A percentile compares a stretch with the other conserved stretches of the same genome.
These are phyloP conservation scores for Lordiphosa collinella DNA, from an alignment of 1,140 invertebrate species.

Conservation along the genomic window DNA sequence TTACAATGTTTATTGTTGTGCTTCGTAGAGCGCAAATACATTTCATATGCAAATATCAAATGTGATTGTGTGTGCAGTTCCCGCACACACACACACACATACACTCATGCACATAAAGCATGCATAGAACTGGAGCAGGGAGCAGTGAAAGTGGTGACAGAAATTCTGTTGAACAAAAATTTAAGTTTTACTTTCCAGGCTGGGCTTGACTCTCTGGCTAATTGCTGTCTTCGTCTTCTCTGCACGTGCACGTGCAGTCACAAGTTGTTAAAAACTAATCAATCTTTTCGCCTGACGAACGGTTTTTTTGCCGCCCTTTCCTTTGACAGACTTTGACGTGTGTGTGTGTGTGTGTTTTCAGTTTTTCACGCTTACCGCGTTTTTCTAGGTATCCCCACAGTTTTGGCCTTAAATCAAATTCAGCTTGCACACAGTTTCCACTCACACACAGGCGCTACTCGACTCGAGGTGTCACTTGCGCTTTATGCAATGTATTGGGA, in stretches of 20 bases:
- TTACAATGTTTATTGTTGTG: conserved; percentile 77
- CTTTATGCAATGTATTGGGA: conserved; percentile 36
- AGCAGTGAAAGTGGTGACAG: conserved; percentile 7
- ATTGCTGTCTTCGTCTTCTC: conserved; percentile 36
- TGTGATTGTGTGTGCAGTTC: conserved; percentile 63
- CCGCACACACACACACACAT: neutral
- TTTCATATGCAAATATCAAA: conserved; percentile 74
- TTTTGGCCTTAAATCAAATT: conserved; percentile 71
- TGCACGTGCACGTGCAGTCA: conserved; percentile 38
- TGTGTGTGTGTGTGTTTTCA: conserved; percentile 26
- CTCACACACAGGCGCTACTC: neutral
- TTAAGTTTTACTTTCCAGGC: conserved; percentile 16
- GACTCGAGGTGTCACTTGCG: conserved; percentile 37
- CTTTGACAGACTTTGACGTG: conserved; percentile 67
- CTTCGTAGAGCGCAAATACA: conserved; percentile 72
- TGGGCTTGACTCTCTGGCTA: conserved; percentile 37
- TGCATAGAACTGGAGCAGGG: conserved; percentile 30
- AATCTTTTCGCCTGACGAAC: conserved; percentile 76
- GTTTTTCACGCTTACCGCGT: conserved; percentile 53
- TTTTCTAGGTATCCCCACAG: conserved; percentile 38
- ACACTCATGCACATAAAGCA: conserved; percentile 34
- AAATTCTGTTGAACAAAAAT: too few species aligned
- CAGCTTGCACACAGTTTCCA: conserved; percentile 19
- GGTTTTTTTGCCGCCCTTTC: conserved; percentile 49
- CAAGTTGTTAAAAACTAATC: conserved; percentile 78